phyloP scores from a whole-genome alignment of 2,888 invertebrate species.

The Drosophila borealis region DNA sequence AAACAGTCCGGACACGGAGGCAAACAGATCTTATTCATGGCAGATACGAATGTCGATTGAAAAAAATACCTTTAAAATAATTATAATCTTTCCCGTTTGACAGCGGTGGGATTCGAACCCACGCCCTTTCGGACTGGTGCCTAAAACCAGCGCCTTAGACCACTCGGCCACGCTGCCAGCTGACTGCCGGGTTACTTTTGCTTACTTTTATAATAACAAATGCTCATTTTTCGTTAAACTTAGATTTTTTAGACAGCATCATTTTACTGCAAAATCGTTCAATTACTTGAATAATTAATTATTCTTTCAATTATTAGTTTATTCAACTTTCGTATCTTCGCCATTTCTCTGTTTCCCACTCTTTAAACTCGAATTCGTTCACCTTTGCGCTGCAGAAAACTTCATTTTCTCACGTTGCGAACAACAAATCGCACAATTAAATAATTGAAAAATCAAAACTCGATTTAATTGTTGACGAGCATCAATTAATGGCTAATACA shows the following conservation, averaged over 20 bases:
- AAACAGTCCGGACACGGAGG: no score
- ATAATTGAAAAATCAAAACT: slow-evolving; percentile 59
- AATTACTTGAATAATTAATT: neutral
- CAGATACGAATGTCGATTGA: neutral
- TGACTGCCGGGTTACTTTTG: no score
- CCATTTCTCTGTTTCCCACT: neutral
- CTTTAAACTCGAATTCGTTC: slow-evolving; percentile 34
- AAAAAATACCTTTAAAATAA: no score
- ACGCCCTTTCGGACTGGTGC: slow-evolving; percentile 86
- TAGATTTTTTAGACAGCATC: no score
- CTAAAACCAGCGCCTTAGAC: slow-evolving; percentile 86
- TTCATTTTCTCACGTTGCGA: slow-evolving; percentile 73
- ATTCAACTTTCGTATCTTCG: neutral
- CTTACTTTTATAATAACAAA: neutral
- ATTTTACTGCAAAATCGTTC: no score
- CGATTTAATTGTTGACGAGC: slow-evolving; percentile 56
- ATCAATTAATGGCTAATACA: slow-evolving; percentile 66
- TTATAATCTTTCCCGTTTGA: slow-evolving; percentile 53
- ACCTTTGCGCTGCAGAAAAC: slow-evolving; percentile 28
- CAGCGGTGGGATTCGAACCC: slow-evolving; percentile 86
- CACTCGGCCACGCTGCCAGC: slow-evolving; percentile 85
- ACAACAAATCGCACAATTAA: slow-evolving; percentile 57
- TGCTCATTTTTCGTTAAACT: neutral
- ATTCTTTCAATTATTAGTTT: neutral
- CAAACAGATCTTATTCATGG: no score